Conservation (phyloP, 2,797 vertebrate species). For the Cirrhinus mrigala region DNA sequence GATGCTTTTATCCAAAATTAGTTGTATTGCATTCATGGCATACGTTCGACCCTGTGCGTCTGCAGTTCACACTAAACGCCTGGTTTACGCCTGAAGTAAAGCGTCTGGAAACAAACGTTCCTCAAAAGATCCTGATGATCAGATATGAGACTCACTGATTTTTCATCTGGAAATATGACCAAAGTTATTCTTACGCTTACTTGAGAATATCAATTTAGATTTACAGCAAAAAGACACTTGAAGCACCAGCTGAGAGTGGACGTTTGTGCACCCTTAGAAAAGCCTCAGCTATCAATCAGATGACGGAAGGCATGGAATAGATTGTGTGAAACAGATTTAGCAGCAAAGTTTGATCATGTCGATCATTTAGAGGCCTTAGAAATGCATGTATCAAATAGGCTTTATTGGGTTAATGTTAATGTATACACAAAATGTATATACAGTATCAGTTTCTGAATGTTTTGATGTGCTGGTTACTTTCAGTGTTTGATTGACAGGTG, state of each 20-base stretch:
- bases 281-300: no score
- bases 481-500: not conserved
- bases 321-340: not conserved
- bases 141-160: not conserved
- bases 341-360: not conserved
- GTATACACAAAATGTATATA: no score
- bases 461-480: not conserved
- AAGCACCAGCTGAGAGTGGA: no score
- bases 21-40: not conserved
- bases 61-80: no score
- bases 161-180: not conserved
- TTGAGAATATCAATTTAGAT: not conserved
- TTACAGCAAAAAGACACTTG: not conserved
- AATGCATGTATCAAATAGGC: not conserved
- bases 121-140: not conserved
- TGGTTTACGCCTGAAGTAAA: no score
- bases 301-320: no score
- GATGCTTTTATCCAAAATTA: not conserved
- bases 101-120: not conserved
- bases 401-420: no score
- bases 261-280: no score
- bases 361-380: not conserved
- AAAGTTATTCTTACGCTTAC: not conserved
- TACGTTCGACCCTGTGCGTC: not conserved
- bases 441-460: not conserved